Percentiles rank a stretch among this genome's conserved stretches.
Evolutionary conservation across 2,888 invertebrate species (phyloP).

Genomic region (Ditula angustiorana): DNA sequence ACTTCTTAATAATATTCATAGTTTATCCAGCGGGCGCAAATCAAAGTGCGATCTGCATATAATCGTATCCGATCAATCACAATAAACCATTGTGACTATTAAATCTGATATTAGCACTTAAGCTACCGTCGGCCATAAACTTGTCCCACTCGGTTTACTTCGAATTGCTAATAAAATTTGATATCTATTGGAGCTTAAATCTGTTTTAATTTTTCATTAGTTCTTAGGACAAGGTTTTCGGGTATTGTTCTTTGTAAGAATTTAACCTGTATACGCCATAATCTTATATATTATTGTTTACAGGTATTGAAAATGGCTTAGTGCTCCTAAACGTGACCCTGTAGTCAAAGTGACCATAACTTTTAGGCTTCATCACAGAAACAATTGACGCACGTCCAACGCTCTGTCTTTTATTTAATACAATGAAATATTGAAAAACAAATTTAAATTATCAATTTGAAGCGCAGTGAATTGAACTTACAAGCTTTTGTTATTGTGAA

Average conservation of each 20-base stretch:
- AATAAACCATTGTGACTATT: conserved; percentile 51
- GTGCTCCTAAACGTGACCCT: too few species aligned
- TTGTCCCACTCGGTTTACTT: conserved; percentile 41
- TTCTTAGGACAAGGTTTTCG: background rate
- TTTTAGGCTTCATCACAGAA: too few species aligned
- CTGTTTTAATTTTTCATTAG: background rate
- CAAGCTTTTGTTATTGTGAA: too few species aligned
- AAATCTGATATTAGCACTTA: conserved; percentile 48
- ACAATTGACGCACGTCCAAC: too few species aligned
- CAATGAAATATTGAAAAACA: too few species aligned
- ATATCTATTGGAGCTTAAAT: background rate
- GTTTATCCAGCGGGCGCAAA: conserved; percentile 42
- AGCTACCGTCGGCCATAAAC: conserved; percentile 51
- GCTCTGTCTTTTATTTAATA: too few species aligned
- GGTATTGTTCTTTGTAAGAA: background rate
- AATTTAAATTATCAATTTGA: too few species aligned
- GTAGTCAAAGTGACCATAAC: too few species aligned
- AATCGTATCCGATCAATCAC: conserved; percentile 52
- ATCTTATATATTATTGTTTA: too few species aligned
- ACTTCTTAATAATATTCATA: conserved; percentile 3
- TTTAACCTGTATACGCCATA: too few species aligned
- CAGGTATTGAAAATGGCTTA: too few species aligned
- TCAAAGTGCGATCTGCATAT: conserved; percentile 53
- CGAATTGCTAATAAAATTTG: conserved; percentile 9
- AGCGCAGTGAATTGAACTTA: too few species aligned